Evolutionary conservation across 1,140 invertebrate species (phyloP).

Genomic region (Apis mellifera): DNA sequence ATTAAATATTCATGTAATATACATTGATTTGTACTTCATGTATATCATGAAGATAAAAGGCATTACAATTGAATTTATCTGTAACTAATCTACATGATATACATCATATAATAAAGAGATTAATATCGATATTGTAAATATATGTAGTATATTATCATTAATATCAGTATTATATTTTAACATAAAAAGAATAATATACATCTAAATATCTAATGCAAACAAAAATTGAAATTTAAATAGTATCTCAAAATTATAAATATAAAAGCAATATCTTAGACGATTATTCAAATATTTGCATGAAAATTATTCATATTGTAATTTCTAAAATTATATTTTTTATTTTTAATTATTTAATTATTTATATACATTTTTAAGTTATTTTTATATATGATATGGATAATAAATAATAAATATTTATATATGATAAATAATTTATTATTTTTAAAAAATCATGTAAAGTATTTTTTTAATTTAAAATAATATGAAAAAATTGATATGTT

Average conservation of each 20-base stretch:
- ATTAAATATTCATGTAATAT: background rate
- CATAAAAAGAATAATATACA: background rate
- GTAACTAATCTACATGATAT: background rate
- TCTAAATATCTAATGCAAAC: background rate
- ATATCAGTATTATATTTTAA: background rate
- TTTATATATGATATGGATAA: no score
- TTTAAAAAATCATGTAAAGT: background rate
- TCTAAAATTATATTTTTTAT: no score
- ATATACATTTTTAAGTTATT: no score
- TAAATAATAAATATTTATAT: no score
- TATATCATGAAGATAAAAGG: background rate
- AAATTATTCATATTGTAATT: background rate
- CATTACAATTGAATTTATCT: background rate
- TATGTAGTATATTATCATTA: background rate
- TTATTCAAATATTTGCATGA: background rate
- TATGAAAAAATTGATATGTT: no score
- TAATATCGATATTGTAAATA: background rate
- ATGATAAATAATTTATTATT: background rate
- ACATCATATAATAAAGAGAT: background rate
- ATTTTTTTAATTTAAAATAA: no score
- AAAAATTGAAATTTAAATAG: constrained; percentile 7
- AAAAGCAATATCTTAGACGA: background rate
- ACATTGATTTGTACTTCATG: no score
- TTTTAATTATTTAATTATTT: no score
- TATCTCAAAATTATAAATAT: background rate